Evolutionary conservation across 53 echinoderm and acorn worm genomes (phyloP), one percentile per base, ranked within the genome.

Genomic region (Actinopyga echinites): DNA sequence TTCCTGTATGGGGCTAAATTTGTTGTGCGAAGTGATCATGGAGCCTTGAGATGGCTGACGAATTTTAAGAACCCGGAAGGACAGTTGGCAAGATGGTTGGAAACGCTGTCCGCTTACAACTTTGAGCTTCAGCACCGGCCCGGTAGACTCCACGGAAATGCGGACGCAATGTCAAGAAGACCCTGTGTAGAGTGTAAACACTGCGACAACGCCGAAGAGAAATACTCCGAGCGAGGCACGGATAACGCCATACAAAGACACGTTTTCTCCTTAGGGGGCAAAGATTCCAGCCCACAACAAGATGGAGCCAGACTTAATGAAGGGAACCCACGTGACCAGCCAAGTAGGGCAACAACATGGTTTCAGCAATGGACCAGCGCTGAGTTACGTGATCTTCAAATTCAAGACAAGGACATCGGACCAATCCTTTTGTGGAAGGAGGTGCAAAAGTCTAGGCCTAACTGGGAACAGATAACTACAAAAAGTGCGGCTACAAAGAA

Each of bases 1-100:
- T 88, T 83, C 75, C 57, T 88, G 8, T 83, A 83, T 60, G 88
- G 83, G 22, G 24, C 58, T 13, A 22, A 74, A 17, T 74, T 88
- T 60, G 17, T 49, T 20, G 33, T 83, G 22, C 20, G 88, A 28
- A 83, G 45, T 8, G 88, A 88, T 40, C 64, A 85, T 75, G 58
- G 49, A 38, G 77, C 85, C n/a, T 61, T 85, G 75, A 49, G 62
- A 38, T 85, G 77, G 78, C 40, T 85, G 64, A 59, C 73, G 49
- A 77, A 77, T 26, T 77, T 85, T 40, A 22, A 38, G 55, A 56
- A 57, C 36, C 85, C 85, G 15, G 74, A 74, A 12, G 85, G 85
- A 6, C 85, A 85, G 35, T 11, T 53, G 38, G 73, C 84, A 26
- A 11, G 84, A 84, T 84, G 84, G 84, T 9, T 84, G 20, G 69